Evolutionary conservation across 2,888 invertebrate species (phyloP), one percentile per base, ranked within the genome.

Genomic region (Calameuta pallipes): DNA sequence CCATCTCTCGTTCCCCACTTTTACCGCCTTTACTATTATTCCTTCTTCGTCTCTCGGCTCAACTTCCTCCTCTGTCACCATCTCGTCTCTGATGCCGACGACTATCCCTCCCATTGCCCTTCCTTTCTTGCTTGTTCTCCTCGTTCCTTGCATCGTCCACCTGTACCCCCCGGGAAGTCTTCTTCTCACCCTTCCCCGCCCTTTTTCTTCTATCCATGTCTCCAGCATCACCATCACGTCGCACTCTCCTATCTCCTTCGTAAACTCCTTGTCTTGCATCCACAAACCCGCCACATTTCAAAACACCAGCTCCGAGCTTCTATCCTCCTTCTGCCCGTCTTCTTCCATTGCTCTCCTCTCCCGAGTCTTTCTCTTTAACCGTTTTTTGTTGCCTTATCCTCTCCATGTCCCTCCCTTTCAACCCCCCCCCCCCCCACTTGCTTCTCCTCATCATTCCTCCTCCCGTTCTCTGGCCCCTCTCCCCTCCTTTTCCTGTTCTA

Each of bases 191-290:
- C 11, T 73, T 30, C 11, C 33, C 73, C 73, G 31, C 11, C 23
- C 33, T 31, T 73, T 31, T 12, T 73, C 73, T 34, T 73, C 73
- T 73, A 73, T 34, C 73, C 73, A 73, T 6, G 73, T 73, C 34
- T 31, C 73, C n/a, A 73, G 31, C 73, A 33, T 31, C 34, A 23
- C 33, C 33, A 73, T 12, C 9, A 73, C 1, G 6, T 33, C 34
- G 1, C 33, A 73, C 34, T 3, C 23, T 73, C 6, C 6, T 73
- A 73, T 31, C n/a, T 30, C 23, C 33, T 33, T 73, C 6, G 11
- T 73, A 23, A 33, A 73, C 34, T 73, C 0, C 34, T 31, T 34
- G n/a, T 31, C 15, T 33, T 73, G 11, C 6, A 15, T 34, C 34
- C 33, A 23, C 9, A 73, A 30, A 23, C 73, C 73, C 33, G 35